Evolutionary conservation across 2,888 invertebrate species (phyloP).

Genomic region (Plebejus argus): DNA sequence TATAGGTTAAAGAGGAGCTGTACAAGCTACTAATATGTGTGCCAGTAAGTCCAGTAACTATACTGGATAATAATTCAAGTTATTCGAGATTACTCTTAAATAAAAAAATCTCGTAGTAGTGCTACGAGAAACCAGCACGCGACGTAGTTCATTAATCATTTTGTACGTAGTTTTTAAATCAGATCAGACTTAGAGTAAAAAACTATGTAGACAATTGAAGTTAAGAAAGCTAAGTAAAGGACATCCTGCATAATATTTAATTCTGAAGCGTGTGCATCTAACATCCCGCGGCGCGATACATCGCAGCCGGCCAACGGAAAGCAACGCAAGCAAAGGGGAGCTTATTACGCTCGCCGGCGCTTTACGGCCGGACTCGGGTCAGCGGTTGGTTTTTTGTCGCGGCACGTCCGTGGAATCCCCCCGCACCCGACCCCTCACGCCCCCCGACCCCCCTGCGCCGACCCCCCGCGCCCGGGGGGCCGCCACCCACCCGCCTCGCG

Average conservation of each 20-base stretch:
- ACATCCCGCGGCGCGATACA: not conserved
- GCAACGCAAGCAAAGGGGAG: slow-evolving; percentile 64
- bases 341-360: slow-evolving; percentile 65
- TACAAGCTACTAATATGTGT: too few species aligned
- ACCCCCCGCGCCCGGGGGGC: slow-evolving; percentile 53
- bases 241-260: too few species aligned
- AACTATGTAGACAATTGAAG: not conserved
- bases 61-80: too few species aligned
- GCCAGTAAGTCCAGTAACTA: too few species aligned
- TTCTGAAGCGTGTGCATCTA: not conserved
- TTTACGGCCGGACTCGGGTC: slow-evolving; percentile 71
- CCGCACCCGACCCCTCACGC: slow-evolving; percentile 54
- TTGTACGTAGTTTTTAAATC: too few species aligned
- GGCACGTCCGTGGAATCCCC: slow-evolving; percentile 58
- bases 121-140: too few species aligned
- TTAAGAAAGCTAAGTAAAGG: not conserved
- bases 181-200: too few species aligned
- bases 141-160: too few species aligned
- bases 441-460: slow-evolving; percentile 43
- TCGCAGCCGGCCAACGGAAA: slow-evolving; percentile 45
- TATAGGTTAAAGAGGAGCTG: too few species aligned
- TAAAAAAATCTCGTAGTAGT: too few species aligned
- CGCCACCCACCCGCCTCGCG: slow-evolving; percentile 41
- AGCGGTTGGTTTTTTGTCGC: slow-evolving; percentile 70
- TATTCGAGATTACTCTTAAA: too few species aligned